Base-by-base conservation (phyloP, 2,888 invertebrate genomes). In the Cheilosia soror region DNA sequence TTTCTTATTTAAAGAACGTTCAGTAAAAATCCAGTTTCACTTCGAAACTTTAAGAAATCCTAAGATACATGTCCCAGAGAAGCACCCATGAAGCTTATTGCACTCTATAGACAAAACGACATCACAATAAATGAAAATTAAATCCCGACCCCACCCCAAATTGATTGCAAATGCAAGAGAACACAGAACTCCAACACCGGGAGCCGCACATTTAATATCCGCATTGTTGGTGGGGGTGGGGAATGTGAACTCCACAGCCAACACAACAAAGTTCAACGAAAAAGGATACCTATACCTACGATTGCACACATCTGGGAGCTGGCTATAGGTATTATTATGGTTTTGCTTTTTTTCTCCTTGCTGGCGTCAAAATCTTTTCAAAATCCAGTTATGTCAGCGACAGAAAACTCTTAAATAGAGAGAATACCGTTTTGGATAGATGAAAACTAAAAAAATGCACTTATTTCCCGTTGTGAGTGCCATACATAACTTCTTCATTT, bases 71-170 rank as follows among this genome's bases (percentile, higher is more conserved):
- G 20, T 20, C 9, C 2, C 2, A 49, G 3, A 20, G 11, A 42
- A 2, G 2, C 13, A 11, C 13, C 65, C 20, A n/a, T n/a, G 1
- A 25, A 49, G 51, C 44, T 58, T 66, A 63, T 66, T 72, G 76
- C 75, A 80, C 85, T 71, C 58, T 62, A 63, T 69, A 37, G 29
- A 51, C 55, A 57, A 75, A 73, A 66, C 37, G 49, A 55, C 75
- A 76, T 71, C 71, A 49, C 27, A 80, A 80, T 58, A 58, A 65
- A 72, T 63, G 62, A 73, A 81, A 72, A 68, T 81, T 63, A 63
- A 68, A 68, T 72, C 72, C 57, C 66, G 77, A 77, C 85, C 76
- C 85, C 81, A 85, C 85, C 85, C 85, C 81, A 29, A 77, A 81
- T 76, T 71, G 66, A 76, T 80, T 75, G 66, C 80, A 62, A n/a